These are phyloP conservation scores for Lucilia cuprina DNA, from an alignment of 1,140 invertebrate species.

Conservation along the genomic window DNA sequence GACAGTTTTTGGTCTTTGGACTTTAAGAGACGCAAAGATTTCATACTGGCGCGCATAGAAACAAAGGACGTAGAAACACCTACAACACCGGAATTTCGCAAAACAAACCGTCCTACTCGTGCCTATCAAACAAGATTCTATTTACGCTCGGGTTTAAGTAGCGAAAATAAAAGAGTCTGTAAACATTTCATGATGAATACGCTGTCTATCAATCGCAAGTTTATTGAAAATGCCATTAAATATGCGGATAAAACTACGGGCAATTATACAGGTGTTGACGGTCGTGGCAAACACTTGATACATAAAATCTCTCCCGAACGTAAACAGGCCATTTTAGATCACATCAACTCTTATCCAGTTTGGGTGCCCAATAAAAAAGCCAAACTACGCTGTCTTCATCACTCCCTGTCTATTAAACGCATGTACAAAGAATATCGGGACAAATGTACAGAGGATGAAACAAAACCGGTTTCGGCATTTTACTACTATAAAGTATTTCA, in stretches of 20 bases:
- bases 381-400: constrained; percentile 37
- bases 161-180: constrained; percentile 39
- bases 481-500: constrained; percentile 36
- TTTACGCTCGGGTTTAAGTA: constrained; percentile 14
- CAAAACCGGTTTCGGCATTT: neutral
- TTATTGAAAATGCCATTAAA: constrained; percentile 27
- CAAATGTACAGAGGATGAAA: constrained; percentile 7
- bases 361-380: constrained; percentile 37
- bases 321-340: constrained; percentile 5
- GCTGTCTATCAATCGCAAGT: constrained; percentile 22
- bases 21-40: constrained; percentile 39
- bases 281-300: constrained; percentile 11
- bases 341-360: constrained; percentile 37
- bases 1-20: constrained; percentile 36
- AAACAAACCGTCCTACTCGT: constrained; percentile 33
- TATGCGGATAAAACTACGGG: constrained; percentile 36
- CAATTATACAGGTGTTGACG: constrained; percentile 33
- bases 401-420: constrained; percentile 34
- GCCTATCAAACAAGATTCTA: constrained; percentile 31
- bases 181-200: constrained; percentile 36
- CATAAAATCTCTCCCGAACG: constrained; percentile 36
- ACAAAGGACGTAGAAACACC: constrained; percentile 19
- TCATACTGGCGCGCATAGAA: constrained; percentile 36
- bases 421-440: constrained; percentile 38
- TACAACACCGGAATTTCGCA: constrained; percentile 36